Evolutionary conservation across 1,140 invertebrate genomes (phyloP).

Genomic region (Musca domestica): DNA sequence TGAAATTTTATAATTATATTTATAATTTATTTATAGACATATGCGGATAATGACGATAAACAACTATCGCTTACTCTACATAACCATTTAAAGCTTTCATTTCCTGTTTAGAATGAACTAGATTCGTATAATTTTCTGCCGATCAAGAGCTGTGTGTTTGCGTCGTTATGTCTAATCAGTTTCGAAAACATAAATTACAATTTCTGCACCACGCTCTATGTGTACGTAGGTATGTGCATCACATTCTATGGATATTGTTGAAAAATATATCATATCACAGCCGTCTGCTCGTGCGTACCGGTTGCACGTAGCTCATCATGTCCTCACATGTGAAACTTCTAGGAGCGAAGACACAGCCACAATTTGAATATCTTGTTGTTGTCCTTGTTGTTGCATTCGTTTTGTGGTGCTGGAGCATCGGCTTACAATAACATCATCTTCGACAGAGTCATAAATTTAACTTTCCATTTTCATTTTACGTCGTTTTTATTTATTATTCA

Average conservation of each 20-base stretch:
- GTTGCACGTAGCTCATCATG: neutral
- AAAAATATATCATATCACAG: slow-evolving; percentile 6
- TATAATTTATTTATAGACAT: too few species aligned
- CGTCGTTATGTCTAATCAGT: slow-evolving; percentile 14
- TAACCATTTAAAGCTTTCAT: too few species aligned
- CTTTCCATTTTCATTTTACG: slow-evolving; percentile 18
- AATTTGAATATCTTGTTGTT: neutral
- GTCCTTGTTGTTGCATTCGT: neutral
- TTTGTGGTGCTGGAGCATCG: too few species aligned
- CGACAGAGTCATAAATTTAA: slow-evolving; percentile 20
- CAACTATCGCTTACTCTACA: too few species aligned
- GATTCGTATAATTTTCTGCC: neutral
- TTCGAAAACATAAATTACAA: slow-evolving; percentile 15
- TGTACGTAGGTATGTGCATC: neutral
- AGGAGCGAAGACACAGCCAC: too few species aligned
- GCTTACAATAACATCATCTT: slow-evolving; percentile 6
- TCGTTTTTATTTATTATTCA: slow-evolving; percentile 18
- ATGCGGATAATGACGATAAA: too few species aligned
- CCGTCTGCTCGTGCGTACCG: neutral
- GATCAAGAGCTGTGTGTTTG: neutral
- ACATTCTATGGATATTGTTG: neutral
- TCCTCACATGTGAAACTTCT: neutral
- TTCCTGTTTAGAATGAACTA: too few species aligned
- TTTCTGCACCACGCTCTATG: neutral
- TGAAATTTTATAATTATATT: too few species aligned